Base-by-base conservation (phyloP, 1,140 invertebrate species). In the Zaprionus gabonicus region DNA sequence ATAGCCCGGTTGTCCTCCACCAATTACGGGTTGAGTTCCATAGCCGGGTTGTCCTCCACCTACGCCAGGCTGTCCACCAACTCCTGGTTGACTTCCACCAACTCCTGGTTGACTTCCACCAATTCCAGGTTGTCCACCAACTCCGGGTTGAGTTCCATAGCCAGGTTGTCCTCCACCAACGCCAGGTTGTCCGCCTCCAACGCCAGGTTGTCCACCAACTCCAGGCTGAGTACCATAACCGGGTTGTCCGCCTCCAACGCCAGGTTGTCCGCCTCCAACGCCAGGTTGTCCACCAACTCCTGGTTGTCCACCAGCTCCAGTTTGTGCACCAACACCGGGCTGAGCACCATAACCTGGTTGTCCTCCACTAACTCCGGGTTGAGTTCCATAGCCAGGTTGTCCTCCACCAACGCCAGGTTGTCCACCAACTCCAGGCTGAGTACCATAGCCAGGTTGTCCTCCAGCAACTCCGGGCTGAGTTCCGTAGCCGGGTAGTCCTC, bases 21-120 rank as follows among this genome's bases (percentile, higher is more conserved):
- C 38, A 12, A 17, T 13, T 28, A 63, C 76, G 12, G 76, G 59
- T 15, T 74, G 20, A 20, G 20, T 20, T 20, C 20, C 20, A 20
- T 20, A 20, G 20, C 20, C 20, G 80, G 1, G 9, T 0, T 36
- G 23, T 23, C 23, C 23, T 2, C 23, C 23, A 23, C 78, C 77
- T 3, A 55, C 44, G 3, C 78, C 72, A 1, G 73, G 41, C 13
- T 76, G 75, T 9, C 66, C 64, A 6, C 46, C 66, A 3, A 13
- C 1, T 28, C 44, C 69, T 9, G 44, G 12, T 4, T 68, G 74
- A 28, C 27, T 17, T 10, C 44, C 17, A 9, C 0, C 5, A n/a
- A 13, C 1, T 28, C 44, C 69, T 9, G 44, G 12, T 4, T 68
- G 74, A 28, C 27, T 17, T 10, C 44, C 17, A 9, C 0, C 6